phyloP scores from a whole-genome alignment of 1,140 invertebrate species.

The Drosophila pruinosa region DNA sequence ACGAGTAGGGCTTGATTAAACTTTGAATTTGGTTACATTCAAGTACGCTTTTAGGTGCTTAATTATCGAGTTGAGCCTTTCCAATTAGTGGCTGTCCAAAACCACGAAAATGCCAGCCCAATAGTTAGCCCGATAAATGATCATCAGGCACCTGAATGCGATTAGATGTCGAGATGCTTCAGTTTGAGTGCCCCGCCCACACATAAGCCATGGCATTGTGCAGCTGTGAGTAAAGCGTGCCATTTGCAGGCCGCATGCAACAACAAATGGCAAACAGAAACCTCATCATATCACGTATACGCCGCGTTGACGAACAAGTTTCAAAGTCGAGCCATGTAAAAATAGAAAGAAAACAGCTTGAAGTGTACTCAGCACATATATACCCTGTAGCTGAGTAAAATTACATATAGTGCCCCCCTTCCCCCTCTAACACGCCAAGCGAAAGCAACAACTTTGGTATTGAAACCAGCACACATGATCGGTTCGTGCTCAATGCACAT shows the following conservation, averaged over 20 bases:
- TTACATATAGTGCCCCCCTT: too few relatives aligned
- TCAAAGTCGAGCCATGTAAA: neutral
- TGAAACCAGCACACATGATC: constrained; percentile 27
- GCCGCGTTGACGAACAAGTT: constrained; percentile 43
- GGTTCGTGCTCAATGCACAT: constrained; percentile 17
- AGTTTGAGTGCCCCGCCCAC: neutral
- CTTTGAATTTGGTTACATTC: neutral
- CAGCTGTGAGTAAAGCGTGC: neutral
- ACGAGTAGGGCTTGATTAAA: neutral
- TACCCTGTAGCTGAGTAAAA: neutral
- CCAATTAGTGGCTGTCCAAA: neutral
- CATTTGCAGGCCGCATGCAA: constrained; percentile 21
- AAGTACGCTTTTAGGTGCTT: neutral
- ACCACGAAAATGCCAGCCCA: neutral
- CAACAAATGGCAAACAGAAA: constrained; percentile 11
- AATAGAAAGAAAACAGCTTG: neutral
- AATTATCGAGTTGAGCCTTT: neutral
- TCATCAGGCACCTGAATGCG: neutral
- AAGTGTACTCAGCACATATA: neutral
- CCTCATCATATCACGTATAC: constrained; percentile 60
- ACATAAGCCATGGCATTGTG: neutral
- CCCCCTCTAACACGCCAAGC: too few relatives aligned
- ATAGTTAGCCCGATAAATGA: neutral
- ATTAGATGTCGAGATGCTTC: constrained; percentile 4
- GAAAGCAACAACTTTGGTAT: neutral